Conservation (phyloP, 2,113 vertebrate genomes). For the Syngnathus typhle region DNA sequence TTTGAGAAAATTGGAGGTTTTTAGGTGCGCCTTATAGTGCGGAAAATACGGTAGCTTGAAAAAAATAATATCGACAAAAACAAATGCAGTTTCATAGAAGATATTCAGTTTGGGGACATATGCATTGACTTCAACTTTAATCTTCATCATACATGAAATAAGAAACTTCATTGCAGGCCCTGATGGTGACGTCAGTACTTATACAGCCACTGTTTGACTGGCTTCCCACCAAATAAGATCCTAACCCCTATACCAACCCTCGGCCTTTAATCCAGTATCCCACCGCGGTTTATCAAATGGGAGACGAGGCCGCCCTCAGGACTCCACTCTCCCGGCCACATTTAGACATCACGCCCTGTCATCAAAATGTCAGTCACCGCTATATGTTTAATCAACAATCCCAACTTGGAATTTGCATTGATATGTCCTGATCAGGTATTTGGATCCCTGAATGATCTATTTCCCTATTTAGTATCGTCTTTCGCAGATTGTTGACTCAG, state of each 20-base stretch:
- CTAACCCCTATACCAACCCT: constrained; percentile 7
- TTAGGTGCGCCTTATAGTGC: too few relatives aligned
- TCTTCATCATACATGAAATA: neutral
- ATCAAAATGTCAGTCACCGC: neutral
- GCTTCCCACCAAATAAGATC: constrained; percentile 15
- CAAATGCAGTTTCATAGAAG: too few relatives aligned
- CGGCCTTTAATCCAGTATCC: constrained; percentile 51
- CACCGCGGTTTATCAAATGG: constrained; percentile 35
- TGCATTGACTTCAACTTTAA: neutral
- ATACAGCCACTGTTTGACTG: constrained; percentile 13
- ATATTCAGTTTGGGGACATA: too few relatives aligned
- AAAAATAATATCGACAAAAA: too few relatives aligned
- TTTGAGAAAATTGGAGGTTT: too few relatives aligned
- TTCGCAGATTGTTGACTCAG: neutral
- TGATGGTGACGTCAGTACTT: constrained; percentile 25
- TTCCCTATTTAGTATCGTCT: neutral
- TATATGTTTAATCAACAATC: too few relatives aligned
- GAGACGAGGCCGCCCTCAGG: constrained; percentile 20
- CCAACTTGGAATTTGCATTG: too few relatives aligned
- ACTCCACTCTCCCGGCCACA: constrained; percentile 20
- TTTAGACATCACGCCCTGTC: constrained; percentile 32
- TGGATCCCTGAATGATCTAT: neutral
- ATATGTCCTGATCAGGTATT: too few relatives aligned
- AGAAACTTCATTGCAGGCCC: neutral
- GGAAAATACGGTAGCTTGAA: too few relatives aligned